A percentile compares a stretch with the other conserved stretches of the same genome.
Evolutionary conservation across 2,797 vertebrate species (phyloP).

Genomic region (Dendrocincla fuliginosa): DNA sequence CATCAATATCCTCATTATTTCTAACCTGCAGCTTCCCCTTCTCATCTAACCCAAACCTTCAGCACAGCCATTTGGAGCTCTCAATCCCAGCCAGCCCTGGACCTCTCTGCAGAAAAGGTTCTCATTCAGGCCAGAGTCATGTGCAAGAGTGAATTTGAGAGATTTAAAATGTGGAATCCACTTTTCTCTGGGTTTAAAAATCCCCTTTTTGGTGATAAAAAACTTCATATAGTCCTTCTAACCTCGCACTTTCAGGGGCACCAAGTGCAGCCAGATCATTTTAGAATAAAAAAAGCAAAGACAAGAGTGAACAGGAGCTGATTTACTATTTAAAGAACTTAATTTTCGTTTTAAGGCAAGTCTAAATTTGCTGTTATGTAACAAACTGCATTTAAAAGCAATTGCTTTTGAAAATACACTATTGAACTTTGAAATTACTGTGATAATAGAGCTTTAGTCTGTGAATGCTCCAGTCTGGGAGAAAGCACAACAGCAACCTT

Average conservation of each 20-base stretch:
- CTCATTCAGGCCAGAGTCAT: background rate
- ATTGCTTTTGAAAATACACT: constrained; percentile 55
- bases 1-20: background rate
- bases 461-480: constrained; percentile 38
- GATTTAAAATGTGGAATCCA: background rate
- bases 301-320: background rate
- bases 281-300: background rate
- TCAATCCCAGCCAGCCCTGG: background rate
- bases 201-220: background rate
- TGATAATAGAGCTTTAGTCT: constrained; percentile 40
- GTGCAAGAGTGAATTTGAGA: background rate
- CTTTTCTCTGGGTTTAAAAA: background rate
- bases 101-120: background rate
- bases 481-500: constrained; percentile 49
- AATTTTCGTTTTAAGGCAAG: constrained; percentile 25
- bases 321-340: constrained; percentile 42
- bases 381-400: constrained; percentile 55
- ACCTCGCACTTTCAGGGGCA: background rate
- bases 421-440: constrained; percentile 58
- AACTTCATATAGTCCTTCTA: background rate
- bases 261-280: background rate
- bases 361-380: constrained; percentile 48
- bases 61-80: background rate
- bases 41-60: background rate
- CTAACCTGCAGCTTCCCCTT: background rate